Conservation (phyloP, 2,113 vertebrate genomes). For the Astatotilapia flaviijosephi region DNA sequence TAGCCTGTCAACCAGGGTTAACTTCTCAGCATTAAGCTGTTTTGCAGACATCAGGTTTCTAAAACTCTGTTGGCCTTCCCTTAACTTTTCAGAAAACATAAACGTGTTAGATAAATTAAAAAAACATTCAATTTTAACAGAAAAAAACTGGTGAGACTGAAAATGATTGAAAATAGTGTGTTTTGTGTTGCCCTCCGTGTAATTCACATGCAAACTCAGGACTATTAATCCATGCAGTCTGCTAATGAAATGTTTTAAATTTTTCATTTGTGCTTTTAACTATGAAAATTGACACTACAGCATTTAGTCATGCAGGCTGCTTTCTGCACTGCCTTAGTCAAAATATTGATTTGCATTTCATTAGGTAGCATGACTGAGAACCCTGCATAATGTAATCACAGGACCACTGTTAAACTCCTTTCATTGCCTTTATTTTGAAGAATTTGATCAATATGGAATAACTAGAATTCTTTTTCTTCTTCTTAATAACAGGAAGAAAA, state of each 20-base stretch:
- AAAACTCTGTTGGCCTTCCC: neutral
- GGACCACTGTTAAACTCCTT: neutral
- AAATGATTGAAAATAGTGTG: neutral
- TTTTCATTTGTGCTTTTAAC: neutral
- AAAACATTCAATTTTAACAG: neutral
- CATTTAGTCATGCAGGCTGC: neutral
- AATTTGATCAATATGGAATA: neutral
- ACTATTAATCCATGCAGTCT: neutral
- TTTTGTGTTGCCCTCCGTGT: neutral
- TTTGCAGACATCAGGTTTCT: neutral
- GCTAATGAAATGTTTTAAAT: conserved; percentile 3
- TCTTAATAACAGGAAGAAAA: neutral
- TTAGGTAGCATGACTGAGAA: neutral
- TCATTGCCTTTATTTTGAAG: neutral
- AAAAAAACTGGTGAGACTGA: neutral
- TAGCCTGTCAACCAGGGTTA: neutral
- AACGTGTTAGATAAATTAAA: neutral
- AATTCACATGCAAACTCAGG: neutral
- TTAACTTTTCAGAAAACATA: neutral
- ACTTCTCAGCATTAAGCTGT: neutral
- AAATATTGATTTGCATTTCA: conserved; percentile 21
- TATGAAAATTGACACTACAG: neutral
- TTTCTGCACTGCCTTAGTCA: neutral
- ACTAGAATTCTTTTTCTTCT: neutral
- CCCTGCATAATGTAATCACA: neutral